Evolutionary conservation across 2,113 vertebrate species (phyloP), one percentile per base, ranked within the genome.

Genomic region (Carollia perspicillata): DNA sequence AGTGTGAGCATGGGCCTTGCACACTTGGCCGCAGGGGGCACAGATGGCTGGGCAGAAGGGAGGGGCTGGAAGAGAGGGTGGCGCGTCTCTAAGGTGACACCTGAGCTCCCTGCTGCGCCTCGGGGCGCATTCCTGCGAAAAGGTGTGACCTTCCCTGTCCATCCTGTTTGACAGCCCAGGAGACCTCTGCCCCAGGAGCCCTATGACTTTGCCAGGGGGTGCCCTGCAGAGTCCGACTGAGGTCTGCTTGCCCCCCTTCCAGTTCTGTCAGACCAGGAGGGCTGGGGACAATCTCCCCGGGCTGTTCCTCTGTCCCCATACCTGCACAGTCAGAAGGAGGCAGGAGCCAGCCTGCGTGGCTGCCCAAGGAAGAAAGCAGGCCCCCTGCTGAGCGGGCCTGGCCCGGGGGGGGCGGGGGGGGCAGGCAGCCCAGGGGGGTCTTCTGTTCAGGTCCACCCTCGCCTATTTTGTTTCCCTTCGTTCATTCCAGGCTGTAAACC

Each of bases 311-410:
- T 13, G 11, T 53, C n/a, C 16, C 66, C 16, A 7, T 6, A 1
- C 8, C 37, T 71, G 35, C 30, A 6, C 63, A 11, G 3, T 69
- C 30, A 23, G 69, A 8, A 58, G 20, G 44, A 58, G 78, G 30
- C 79, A 13, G 13, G 12, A 8, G 20, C 5, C n/a, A 13, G 49
- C 9, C 1, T 11, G 1, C n/a, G 0, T 37, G 3, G 35, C 40
- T n/a, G 44, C 79, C 17, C 0, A 0, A 16, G 40, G n/a, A 6
- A 8, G 18, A 22, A 17, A 49, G 40, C 26, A 3, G 28, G 22
- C 8, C 2, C 51, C 51, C 4, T 8, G 12, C 30, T 0, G 17
- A 0, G 30, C 7, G 33, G 17, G 35, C 74, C 10, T 3, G 5
- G 44, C 7, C 1, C 7, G 44, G 47, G 47, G 9, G 11, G 44